Conservation (phyloP, 2,113 vertebrate genomes). For the Argyrosomus japonicus region DNA sequence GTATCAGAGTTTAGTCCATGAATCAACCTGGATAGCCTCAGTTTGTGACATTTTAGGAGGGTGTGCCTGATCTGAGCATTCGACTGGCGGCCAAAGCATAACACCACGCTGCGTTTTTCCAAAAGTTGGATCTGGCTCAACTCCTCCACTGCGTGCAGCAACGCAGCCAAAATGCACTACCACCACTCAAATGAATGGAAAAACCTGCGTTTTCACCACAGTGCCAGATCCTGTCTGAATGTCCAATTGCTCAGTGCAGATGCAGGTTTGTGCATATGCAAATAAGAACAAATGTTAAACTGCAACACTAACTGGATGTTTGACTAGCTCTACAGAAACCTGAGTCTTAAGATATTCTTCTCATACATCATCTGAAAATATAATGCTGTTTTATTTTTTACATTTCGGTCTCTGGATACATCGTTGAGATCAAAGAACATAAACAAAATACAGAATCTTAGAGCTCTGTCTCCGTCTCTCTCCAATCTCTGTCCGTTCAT, state of each 20-base stretch:
- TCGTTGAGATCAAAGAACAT: slow-evolving; percentile 7
- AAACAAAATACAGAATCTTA: slow-evolving; percentile 7
- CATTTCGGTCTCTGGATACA: not conserved
- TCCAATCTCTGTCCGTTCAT: not conserved
- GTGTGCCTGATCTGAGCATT: no score
- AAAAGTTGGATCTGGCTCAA: no score
- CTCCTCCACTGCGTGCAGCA: no score
- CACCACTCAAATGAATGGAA: no score
- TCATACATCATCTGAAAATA: not conserved
- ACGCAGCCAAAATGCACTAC: no score
- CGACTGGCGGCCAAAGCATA: no score
- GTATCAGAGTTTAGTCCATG: no score
- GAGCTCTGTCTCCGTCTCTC: slow-evolving; percentile 21
- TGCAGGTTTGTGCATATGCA: not conserved
- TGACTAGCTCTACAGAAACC: not conserved
- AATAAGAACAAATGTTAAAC: not conserved
- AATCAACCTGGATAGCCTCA: no score
- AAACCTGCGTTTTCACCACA: not conserved
- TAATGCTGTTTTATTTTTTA: slow-evolving; percentile 8
- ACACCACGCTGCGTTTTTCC: no score
- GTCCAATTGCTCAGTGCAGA: not conserved
- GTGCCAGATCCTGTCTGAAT: no score
- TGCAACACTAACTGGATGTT: slow-evolving; percentile 5
- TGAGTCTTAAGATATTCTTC: not conserved
- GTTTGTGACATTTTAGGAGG: no score